A percentile compares a stretch with the other conserved stretches of the same genome.
phyloP scores from a whole-genome alignment of 2,888 invertebrate genomes.

The Prosopocoilus inquinatus region DNA sequence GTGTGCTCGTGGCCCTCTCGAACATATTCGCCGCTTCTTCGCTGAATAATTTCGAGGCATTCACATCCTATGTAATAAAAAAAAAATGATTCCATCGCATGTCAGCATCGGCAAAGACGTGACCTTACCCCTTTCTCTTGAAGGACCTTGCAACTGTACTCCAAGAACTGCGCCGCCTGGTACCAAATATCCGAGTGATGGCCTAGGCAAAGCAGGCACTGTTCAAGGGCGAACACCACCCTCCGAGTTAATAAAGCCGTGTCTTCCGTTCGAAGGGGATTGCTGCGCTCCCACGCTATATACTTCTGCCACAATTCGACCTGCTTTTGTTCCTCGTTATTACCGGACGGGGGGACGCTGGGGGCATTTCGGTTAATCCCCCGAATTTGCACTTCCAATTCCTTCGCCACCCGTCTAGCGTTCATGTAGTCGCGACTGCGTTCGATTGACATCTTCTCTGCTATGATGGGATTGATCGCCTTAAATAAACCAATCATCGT shows the following conservation, averaged over 20 bases:
- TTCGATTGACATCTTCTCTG: conserved; percentile 98
- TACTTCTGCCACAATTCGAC: conserved; percentile 99
- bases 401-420: conserved; percentile 92
- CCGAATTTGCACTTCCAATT: conserved; percentile 90
- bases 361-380: conserved; percentile 95
- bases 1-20: conserved; percentile 87
- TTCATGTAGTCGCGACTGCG: conserved; percentile 97
- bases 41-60: conserved; percentile 86
- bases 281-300: conserved; percentile 95
- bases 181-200: conserved; percentile 99
- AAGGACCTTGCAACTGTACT: conserved; percentile 89
- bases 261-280: conserved; percentile 95
- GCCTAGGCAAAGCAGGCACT: conserved; percentile 91
- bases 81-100: background rate
- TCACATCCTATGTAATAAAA: conserved; percentile 76
- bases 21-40: conserved; percentile 95
- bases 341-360: conserved; percentile 91
- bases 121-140: conserved; percentile 89
- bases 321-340: conserved; percentile 89
- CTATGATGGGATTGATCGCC: conserved; percentile 72
- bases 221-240: conserved; percentile 98
- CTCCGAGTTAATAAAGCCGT: conserved; percentile 88
- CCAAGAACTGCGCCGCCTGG: conserved; percentile 95
- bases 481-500: conserved; percentile 23
- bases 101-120: background rate